Evolutionary conservation across 2,888 invertebrate species (phyloP), one percentile per base, ranked within the genome.

Genomic region (Tuberolachnus salignus): DNA sequence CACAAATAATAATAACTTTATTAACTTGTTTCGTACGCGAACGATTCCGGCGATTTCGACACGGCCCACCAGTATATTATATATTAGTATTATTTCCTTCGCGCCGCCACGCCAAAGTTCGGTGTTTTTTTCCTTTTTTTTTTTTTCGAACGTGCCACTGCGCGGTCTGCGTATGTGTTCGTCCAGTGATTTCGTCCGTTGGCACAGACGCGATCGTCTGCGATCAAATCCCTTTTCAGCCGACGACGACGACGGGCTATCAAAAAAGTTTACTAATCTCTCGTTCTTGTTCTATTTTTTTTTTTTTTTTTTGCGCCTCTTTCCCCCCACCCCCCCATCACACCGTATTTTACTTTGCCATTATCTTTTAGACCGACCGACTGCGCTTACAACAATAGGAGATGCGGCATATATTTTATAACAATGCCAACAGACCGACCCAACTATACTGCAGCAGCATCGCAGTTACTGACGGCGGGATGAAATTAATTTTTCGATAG

Each of bases 41-140:
- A 34, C 19, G 72, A 61, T 61, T 72, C 14, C 46, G 72, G 34
- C 19, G 72, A 61, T 61, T 72, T 19, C 46, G 72, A 49, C 46
- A 49, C 26, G 26, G 59, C 34, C 16, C 23, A 51, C 19, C 26
- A 4, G 34, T 34, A 34, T 34, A 34, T 34, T 34, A 6, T 26
- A 49, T 49, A 66, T 21, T 49, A 19, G n/a, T 49, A 61, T 51
- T 61, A 61, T 49, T 49, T 72, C 19, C 19, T 49, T 57, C 55
- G 23, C 42, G 14, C 1, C 49, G 23, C 23, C 23, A 8, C 11
- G 4, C 44, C 21, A 23, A 0, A 16, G 11, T 57, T n/a, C 55
- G 23, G 23, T n/a, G 14, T 26, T 11, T n/a, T n/a, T n/a, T n/a
- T n/a, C 49, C 26, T n/a, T 26, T 11, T 9, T 21, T 16, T n/a